A percentile compares a stretch with the other conserved stretches of the same genome.
These are phyloP conservation scores for Leucoma salicis DNA, from an alignment of 2,888 invertebrate genomes.

Conservation along the genomic window DNA sequence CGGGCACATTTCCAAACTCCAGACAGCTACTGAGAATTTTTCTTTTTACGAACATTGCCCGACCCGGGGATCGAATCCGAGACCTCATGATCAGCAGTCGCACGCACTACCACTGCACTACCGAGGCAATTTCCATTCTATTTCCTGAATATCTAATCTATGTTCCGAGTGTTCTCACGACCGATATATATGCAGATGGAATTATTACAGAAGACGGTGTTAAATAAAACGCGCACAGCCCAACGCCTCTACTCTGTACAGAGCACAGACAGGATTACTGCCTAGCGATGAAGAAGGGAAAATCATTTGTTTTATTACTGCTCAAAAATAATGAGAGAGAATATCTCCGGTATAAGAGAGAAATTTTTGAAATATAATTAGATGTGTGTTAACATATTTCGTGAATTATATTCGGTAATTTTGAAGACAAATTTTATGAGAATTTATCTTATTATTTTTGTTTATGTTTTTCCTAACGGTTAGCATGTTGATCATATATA, in stretches of 20 bases:
- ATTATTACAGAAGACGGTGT: slow-evolving; percentile 56
- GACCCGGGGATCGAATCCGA: too few species aligned
- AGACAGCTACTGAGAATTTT: too few species aligned
- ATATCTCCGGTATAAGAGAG: slow-evolving; percentile 27
- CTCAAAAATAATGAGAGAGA: slow-evolving; percentile 52
- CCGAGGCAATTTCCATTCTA: slow-evolving; percentile 14
- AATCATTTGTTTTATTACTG: slow-evolving; percentile 69
- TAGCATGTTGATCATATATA: too few species aligned
- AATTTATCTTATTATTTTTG: background rate
- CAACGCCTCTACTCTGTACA: slow-evolving; percentile 19
- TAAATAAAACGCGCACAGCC: slow-evolving; percentile 55
- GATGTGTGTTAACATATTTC: slow-evolving; percentile 22
- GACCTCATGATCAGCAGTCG: too few species aligned
- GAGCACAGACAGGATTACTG: slow-evolving; percentile 38
- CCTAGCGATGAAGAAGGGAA: slow-evolving; percentile 59
- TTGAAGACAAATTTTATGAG: background rate
- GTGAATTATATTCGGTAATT: slow-evolving; percentile 1
- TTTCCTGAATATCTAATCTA: slow-evolving; percentile 31
- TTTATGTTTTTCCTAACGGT: too few species aligned
- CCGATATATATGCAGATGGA: slow-evolving; percentile 67
- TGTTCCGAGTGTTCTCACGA: slow-evolving; percentile 30
- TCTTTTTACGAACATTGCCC: too few species aligned
- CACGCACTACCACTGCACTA: too few species aligned
- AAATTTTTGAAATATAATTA: slow-evolving; percentile 45
- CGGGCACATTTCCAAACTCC: too few species aligned